A percentile compares a stretch with the other conserved stretches of the same genome.
Evolutionary conservation across 1,140 invertebrate genomes (phyloP).

Genomic region (Bicyclus anynana): DNA sequence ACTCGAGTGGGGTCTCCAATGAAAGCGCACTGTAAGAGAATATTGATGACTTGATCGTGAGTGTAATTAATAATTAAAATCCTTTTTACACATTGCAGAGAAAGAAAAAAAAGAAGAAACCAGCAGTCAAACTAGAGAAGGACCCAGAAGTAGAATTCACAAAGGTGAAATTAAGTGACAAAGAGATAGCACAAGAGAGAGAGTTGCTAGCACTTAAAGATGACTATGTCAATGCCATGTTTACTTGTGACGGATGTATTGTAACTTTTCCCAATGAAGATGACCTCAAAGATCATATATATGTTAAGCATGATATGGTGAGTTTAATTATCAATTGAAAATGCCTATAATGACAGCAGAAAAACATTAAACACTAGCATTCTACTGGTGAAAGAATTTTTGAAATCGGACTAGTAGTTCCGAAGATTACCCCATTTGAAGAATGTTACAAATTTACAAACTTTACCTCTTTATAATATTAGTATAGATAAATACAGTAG

Average conservation of each 20-base stretch:
- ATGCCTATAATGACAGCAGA: too few species aligned
- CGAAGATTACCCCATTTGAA: too few species aligned
- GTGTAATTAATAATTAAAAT: too few species aligned
- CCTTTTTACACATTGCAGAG: neutral
- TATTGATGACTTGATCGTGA: too few species aligned
- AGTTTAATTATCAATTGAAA: slow-evolving; percentile 17
- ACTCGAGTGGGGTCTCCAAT: too few species aligned
- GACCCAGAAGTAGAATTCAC: slow-evolving; percentile 26
- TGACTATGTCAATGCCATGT: slow-evolving; percentile 61
- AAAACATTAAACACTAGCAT: too few species aligned
- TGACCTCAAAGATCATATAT: slow-evolving; percentile 51
- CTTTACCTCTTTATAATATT: too few species aligned
- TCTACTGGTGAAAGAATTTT: too few species aligned
- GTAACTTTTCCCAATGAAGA: slow-evolving; percentile 54
- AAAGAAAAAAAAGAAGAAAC: slow-evolving; percentile 23
- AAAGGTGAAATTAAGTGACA: slow-evolving; percentile 42
- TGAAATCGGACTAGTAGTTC: too few species aligned
- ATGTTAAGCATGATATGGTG: slow-evolving; percentile 52
- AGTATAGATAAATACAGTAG: too few species aligned
- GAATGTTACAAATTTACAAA: too few species aligned
- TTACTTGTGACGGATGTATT: slow-evolving; percentile 52
- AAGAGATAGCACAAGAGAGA: slow-evolving; percentile 50
- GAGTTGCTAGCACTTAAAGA: slow-evolving; percentile 27
- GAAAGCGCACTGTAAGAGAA: too few species aligned
- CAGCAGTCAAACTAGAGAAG: slow-evolving; percentile 4